Conservation (phyloP, 2,113 vertebrate species). For the Myotis yumanensis region DNA sequence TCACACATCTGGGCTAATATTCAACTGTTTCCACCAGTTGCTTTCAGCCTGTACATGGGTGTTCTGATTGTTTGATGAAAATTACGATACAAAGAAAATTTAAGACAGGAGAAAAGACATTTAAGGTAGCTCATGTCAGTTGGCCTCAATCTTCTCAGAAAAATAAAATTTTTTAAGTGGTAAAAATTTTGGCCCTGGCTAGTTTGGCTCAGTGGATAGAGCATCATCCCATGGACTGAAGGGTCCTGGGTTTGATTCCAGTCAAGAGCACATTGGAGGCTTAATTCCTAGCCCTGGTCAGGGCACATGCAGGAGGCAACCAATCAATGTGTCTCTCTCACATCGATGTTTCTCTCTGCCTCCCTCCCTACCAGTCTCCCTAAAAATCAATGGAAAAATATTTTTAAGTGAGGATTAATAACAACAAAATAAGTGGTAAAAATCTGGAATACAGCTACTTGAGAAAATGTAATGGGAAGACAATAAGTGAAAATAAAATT, state of each 20-base stretch:
- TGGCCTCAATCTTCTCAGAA: background rate
- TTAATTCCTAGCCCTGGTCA: too few species aligned
- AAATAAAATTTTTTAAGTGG: background rate
- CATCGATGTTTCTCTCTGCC: too few species aligned
- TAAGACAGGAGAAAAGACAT: background rate
- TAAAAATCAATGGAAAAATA: too few species aligned
- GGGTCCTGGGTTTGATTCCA: too few species aligned
- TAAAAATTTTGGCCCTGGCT: too few species aligned
- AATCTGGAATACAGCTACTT: background rate
- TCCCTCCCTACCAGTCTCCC: too few species aligned
- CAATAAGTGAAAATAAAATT: background rate
- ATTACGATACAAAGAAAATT: conserved; percentile 15
- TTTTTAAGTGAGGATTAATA: too few species aligned
- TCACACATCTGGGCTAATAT: background rate
- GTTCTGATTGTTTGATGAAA: background rate
- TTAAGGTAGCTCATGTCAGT: background rate
- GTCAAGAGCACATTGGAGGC: too few species aligned
- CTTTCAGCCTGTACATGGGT: background rate
- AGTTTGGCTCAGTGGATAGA: too few species aligned
- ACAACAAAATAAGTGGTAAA: background rate
- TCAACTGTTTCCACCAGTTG: background rate
- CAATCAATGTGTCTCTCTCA: too few species aligned
- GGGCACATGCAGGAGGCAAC: too few species aligned
- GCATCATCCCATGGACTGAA: too few species aligned
- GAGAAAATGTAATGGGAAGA: conserved; percentile 6